Evolutionary conservation across 2,113 vertebrate genomes (phyloP).

Genomic region (Mobula birostris): DNA sequence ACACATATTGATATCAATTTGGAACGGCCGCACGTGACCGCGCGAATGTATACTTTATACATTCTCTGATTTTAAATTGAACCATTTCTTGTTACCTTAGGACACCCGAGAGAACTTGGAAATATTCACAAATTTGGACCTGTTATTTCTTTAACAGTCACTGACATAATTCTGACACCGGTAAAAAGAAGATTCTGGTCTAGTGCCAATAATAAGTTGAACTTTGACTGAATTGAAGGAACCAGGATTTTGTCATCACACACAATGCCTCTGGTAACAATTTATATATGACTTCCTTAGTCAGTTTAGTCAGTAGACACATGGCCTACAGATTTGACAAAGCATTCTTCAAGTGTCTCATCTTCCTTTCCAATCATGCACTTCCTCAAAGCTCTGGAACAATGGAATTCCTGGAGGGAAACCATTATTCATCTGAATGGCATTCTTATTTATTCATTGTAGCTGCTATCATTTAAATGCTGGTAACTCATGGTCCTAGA

Average conservation of each 20-base stretch:
- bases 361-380: background rate
- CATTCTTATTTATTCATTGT: background rate
- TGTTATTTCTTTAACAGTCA: background rate
- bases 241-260: background rate
- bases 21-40: too few relatives aligned
- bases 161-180: background rate
- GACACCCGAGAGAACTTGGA: too few relatives aligned
- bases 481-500: background rate
- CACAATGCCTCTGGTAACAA: background rate
- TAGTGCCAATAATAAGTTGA: background rate
- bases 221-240: background rate
- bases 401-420: conserved; percentile 9
- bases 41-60: too few relatives aligned
- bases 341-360: background rate
- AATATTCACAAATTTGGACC: too few relatives aligned
- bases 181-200: background rate
- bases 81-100: too few relatives aligned
- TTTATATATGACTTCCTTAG: background rate
- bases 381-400: background rate
- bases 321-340: background rate
- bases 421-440: background rate
- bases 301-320: background rate
- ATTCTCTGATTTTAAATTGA: too few relatives aligned
- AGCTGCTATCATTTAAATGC: background rate
- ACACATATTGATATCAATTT: too few relatives aligned